These are phyloP conservation scores for Peribatodes rhomboidaria DNA, from an alignment of 2,888 invertebrate genomes.

Conservation along the genomic window DNA sequence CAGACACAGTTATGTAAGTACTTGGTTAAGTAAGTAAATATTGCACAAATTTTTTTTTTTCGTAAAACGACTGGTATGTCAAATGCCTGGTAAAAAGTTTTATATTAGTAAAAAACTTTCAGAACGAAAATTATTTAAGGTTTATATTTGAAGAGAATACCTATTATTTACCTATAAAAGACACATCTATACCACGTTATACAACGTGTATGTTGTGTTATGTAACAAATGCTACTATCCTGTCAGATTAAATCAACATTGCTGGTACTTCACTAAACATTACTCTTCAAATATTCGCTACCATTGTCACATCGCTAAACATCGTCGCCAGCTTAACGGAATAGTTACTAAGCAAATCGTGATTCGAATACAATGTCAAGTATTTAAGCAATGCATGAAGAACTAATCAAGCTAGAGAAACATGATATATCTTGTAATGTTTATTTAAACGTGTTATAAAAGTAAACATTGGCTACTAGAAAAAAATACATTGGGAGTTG, in stretches of 20 bases:
- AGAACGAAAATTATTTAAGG: too few species aligned
- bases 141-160: too few species aligned
- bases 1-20: too few species aligned
- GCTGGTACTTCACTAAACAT: not conserved
- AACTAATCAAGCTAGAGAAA: conserved; percentile 36
- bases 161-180: too few species aligned
- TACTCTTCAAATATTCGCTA: conserved; percentile 1
- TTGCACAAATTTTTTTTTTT: too few species aligned
- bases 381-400: conserved; percentile 31
- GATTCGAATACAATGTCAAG: conserved; percentile 34
- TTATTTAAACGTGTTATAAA: conserved; percentile 28
- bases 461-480: conserved; percentile 6
- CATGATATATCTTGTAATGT: conserved; percentile 26
- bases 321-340: not conserved
- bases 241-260: not conserved
- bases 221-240: not conserved
- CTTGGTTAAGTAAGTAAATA: too few species aligned
- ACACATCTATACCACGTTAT: not conserved
- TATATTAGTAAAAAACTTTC: too few species aligned
- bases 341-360: conserved; percentile 16
- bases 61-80: too few species aligned
- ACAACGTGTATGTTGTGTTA: not conserved
- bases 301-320: conserved; percentile 11
- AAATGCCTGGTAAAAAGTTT: too few species aligned
- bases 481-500: conserved; percentile 17